Conservation (phyloP, 2,797 vertebrate species). For the Myripristis murdjan region DNA sequence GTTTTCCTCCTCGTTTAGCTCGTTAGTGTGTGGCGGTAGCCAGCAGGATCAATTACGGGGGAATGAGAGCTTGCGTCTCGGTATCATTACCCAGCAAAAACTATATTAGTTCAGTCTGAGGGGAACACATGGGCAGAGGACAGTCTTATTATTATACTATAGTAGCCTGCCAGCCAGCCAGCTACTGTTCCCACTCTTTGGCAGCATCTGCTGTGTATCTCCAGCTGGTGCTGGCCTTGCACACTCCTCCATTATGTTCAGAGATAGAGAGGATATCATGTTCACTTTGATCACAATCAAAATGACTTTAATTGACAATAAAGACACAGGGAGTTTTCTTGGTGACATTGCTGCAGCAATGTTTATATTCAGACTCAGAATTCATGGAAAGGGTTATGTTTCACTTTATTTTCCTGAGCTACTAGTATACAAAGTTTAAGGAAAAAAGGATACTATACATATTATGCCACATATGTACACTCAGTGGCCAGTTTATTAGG, state of each 20-base stretch:
- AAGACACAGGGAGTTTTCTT: conserved; percentile 40
- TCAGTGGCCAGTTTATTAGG: too few relatives aligned
- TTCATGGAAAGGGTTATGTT: conserved; percentile 20
- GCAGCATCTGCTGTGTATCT: conserved; percentile 68
- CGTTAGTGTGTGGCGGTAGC: conserved; percentile 81
- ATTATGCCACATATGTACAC: too few relatives aligned
- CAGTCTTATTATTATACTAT: conserved; percentile 70
- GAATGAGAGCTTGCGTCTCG: conserved; percentile 80
- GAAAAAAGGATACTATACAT: too few relatives aligned
- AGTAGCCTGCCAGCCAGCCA: conserved; percentile 59
- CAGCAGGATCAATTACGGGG: conserved; percentile 84
- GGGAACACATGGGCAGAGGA: conserved; percentile 75
- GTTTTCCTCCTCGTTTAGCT: conserved; percentile 84
- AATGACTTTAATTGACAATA: conserved; percentile 56
- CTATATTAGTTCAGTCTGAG: conserved; percentile 82
- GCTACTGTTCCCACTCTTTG: conserved; percentile 60
- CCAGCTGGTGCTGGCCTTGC: conserved; percentile 57
- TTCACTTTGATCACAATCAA: conserved; percentile 67
- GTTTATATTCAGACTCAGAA: conserved; percentile 16
- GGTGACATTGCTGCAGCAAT: conserved; percentile 28
- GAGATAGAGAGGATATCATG: conserved; percentile 49
- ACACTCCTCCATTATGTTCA: conserved; percentile 48
- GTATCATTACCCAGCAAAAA: conserved; percentile 85
- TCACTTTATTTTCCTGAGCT: conserved; percentile 19
- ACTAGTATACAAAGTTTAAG: conserved; percentile 3